Percentiles rank a stretch among this genome's conserved stretches.
Evolutionary conservation across 37 sponge, comb jelly and placozoan species (phyloP).

Genomic region (Halisarca cf. caerulea): DNA sequence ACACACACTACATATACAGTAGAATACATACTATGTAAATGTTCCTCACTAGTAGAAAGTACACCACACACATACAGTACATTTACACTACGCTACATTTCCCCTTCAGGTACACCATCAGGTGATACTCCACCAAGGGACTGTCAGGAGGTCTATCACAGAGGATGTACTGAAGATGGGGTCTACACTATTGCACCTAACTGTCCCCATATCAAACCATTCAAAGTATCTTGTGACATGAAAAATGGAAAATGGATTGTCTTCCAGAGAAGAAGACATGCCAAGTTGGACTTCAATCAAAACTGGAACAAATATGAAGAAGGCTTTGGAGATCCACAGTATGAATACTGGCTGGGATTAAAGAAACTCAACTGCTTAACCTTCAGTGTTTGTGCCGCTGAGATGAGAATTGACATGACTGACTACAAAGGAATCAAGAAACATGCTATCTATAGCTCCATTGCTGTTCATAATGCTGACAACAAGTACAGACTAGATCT

Average conservation of each 20-base stretch:
- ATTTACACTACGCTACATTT: neutral
- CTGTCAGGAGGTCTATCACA: too few relatives aligned
- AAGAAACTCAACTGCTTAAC: slow-evolving; percentile 30
- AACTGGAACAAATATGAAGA: slow-evolving; percentile 19
- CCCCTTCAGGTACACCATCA: too few relatives aligned
- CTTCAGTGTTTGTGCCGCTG: neutral
- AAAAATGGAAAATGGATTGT: slow-evolving; percentile 39
- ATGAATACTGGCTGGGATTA: slow-evolving; percentile 26
- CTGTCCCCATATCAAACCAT: neutral
- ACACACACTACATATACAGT: too few relatives aligned
- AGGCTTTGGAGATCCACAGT: slow-evolving; percentile 34
- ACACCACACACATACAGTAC: neutral
- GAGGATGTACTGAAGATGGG: neutral
- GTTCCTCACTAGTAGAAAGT: neutral
- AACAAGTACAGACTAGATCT: slow-evolving; percentile 1
- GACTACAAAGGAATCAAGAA: slow-evolving; percentile 1
- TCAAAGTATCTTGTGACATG: slow-evolving; percentile 12
- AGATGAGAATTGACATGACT: slow-evolving; percentile 29
- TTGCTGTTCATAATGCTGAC: slow-evolving; percentile 17
- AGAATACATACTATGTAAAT: neutral
- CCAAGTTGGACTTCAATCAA: slow-evolving; percentile 8
- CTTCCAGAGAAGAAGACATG: slow-evolving; percentile 36
- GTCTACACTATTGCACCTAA: neutral
- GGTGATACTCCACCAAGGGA: too few relatives aligned
- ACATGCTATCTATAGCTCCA: slow-evolving; percentile 7